Conservation (phyloP, 2,888 invertebrate genomes). For the Metopia argyrocephala region DNA sequence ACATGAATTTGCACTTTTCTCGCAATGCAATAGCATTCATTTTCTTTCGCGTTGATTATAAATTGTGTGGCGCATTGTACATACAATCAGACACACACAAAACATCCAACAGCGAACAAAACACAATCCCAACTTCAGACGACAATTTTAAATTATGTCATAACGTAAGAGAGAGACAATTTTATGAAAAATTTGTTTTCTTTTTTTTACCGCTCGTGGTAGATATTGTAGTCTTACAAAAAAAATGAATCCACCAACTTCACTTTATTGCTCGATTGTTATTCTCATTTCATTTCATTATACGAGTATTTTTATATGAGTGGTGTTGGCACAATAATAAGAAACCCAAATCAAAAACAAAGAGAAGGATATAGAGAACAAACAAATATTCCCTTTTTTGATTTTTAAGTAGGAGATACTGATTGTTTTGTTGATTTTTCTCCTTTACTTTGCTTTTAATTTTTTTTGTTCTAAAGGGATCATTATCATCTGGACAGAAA, state of each 20-base stretch:
- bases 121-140: constrained; percentile 16
- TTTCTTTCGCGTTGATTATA: constrained; percentile 70
- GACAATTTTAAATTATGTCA: neutral
- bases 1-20: constrained; percentile 77
- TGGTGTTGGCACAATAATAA: constrained; percentile 1
- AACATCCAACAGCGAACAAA: neutral
- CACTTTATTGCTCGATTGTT: constrained; percentile 13
- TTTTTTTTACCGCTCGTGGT: neutral
- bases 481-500: constrained; percentile 7
- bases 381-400: constrained; percentile 48
- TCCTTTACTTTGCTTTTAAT: neutral
- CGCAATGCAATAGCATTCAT: constrained; percentile 72
- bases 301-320: neutral
- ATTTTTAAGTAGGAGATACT: constrained; percentile 29
- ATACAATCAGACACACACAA: constrained; percentile 21
- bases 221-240: neutral
- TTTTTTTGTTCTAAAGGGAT: constrained; percentile 34
- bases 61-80: constrained; percentile 64
- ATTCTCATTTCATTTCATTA: constrained; percentile 6
- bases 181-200: too few relatives aligned
- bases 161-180: neutral
- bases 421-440: constrained; percentile 23
- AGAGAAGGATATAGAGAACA: neutral
- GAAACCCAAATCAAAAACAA: neutral
- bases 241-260: neutral